These are phyloP conservation scores for Hafferia zeledoni DNA, from an alignment of 2,797 vertebrate genomes.

Conservation along the genomic window DNA sequence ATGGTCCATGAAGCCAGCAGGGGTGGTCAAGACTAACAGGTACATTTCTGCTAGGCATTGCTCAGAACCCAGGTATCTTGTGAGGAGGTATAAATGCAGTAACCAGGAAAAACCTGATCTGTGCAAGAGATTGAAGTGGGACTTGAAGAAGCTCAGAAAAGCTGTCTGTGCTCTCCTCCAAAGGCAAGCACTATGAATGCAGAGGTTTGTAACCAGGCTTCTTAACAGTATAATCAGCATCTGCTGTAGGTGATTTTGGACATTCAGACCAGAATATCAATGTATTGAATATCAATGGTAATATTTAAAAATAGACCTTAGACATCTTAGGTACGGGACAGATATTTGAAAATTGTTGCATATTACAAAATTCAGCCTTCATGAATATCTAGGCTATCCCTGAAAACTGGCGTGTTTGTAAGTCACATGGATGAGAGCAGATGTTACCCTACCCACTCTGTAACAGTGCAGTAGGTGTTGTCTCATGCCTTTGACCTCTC, in stretches of 20 bases:
- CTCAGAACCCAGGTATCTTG: not conserved
- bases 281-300: not conserved
- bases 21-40: not conserved
- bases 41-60: not conserved
- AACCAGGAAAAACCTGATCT: not conserved
- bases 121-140: not conserved
- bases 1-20: not conserved
- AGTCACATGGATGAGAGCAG: not conserved
- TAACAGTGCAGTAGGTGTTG: not conserved
- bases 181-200: not conserved
- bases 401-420: not conserved
- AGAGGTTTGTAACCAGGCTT: not conserved
- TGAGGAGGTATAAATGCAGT: not conserved
- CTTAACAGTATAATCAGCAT: fast-evolving
- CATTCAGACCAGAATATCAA: not conserved
- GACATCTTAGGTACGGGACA: not conserved
- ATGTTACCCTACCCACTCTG: not conserved
- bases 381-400: not conserved
- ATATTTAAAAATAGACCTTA: not conserved
- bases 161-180: not conserved
- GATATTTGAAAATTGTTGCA: not conserved
- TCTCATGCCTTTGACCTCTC: not conserved
- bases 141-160: not conserved
- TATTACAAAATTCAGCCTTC: not conserved
- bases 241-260: not conserved